These are phyloP conservation scores for Glyptemys insculpta DNA, from an alignment of 2,797 vertebrate species.

Conservation along the genomic window DNA sequence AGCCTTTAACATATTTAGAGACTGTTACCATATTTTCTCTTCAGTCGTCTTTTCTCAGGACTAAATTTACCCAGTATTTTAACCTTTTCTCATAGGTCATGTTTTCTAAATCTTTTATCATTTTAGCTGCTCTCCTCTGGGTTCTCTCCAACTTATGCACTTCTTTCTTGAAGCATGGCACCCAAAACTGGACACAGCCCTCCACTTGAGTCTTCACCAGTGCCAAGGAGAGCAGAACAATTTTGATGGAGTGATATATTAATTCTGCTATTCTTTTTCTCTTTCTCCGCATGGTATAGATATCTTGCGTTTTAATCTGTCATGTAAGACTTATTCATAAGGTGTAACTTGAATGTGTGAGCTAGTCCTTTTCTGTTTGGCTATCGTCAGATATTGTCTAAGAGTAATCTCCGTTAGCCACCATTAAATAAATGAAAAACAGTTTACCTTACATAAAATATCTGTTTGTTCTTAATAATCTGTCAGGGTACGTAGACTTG, in stretches of 20 bases:
- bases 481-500: no score
- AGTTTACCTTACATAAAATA: background rate
- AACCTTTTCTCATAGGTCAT: background rate
- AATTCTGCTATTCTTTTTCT: background rate
- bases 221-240: background rate
- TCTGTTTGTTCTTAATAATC: background rate
- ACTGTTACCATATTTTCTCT: background rate
- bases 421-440: background rate
- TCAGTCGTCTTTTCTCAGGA: background rate
- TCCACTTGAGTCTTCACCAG: background rate
- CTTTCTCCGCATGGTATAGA: background rate
- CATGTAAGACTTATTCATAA: background rate
- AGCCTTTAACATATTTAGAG: background rate
- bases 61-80: background rate
- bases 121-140: background rate
- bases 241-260: background rate
- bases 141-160: background rate
- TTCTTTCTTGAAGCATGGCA: background rate
- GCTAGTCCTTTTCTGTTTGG: background rate
- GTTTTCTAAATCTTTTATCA: background rate
- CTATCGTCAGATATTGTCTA: background rate
- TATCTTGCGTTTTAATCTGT: background rate
- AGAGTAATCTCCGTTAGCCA: background rate
- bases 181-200: background rate
- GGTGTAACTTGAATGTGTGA: background rate